Evolutionary conservation across 2,888 invertebrate genomes (phyloP), one percentile per base, ranked within the genome.

Genomic region (Tenthredo mesomela): DNA sequence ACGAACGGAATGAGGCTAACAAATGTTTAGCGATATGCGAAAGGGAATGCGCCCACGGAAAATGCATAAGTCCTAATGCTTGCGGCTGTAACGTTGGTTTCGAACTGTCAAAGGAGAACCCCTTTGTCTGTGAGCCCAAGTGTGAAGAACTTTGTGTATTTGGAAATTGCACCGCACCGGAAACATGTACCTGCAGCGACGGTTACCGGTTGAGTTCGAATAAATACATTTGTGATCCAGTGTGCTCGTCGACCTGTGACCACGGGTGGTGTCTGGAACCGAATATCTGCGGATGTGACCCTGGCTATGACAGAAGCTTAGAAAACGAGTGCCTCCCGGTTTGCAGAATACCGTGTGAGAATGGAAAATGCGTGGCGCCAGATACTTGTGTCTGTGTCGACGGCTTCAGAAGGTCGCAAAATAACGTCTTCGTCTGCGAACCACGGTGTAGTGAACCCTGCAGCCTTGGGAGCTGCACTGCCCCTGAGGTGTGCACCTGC

Each of bases 121-220:
- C 54, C 47, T 87, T 85, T 70, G 37, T 65, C 65, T 85, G 71
- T 18, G 82, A 80, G 18, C 65, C 71, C 29, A 40, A 33, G 47
- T 86, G 86, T 73, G 40, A 18, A 0, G 61, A 80, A 6, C 12
- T 25, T 37, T 80, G 80, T 29, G 1, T 9, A 15, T 80, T 37
- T 37, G 94, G 94, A 5, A 92, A 91, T 71, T 95, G 95, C 85
- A 92, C 92, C 6, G 92, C 91, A 0, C 93, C 93, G 2, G 87
- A 92, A n/a, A 84, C 84, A 0, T 94, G 94, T 85, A 85, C 85
- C 2, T 94, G 94, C 85, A 40, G 88, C 6, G 71, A 86, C 0
- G 93, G 93, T 1, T 94, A 91, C 78, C 67, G 65, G 25, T 58
- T 80, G 25, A 80, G 84, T 21, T n/a, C 82, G 3, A 75, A 84